phyloP scores from a whole-genome alignment of 2,888 invertebrate species.

The Morinoia aosen region DNA sequence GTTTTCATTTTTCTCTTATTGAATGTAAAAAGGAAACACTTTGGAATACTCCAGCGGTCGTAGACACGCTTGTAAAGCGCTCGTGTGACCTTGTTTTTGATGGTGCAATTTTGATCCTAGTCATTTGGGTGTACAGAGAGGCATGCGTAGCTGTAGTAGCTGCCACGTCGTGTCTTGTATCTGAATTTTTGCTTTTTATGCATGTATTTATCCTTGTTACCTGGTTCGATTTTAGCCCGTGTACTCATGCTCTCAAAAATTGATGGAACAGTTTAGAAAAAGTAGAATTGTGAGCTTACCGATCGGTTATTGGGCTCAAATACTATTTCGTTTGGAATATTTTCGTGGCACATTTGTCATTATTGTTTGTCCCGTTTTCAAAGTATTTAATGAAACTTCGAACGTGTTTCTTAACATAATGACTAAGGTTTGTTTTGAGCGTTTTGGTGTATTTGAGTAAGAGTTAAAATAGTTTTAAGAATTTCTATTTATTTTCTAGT shows the following conservation, averaged over 20 bases:
- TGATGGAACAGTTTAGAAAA: neutral
- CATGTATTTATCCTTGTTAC: neutral
- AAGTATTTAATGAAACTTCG: neutral
- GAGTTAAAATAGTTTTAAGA: neutral
- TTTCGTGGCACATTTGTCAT: neutral
- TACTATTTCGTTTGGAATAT: neutral
- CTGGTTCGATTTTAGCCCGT: neutral
- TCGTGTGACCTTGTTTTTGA: neutral
- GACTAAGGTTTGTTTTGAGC: neutral
- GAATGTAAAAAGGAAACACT: neutral
- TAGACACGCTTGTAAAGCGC: neutral
- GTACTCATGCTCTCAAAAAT: neutral
- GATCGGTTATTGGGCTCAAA: neutral
- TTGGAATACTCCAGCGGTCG: neutral
- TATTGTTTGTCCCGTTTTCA: neutral
- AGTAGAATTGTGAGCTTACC: neutral
- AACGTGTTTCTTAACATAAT: neutral
- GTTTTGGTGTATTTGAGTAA: neutral
- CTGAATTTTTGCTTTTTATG: neutral
- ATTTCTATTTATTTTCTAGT: neutral
- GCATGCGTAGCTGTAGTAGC: neutral
- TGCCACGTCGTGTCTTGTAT: neutral
- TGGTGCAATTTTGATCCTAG: neutral
- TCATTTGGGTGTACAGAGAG: neutral
- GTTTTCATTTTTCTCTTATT: no score